Conservation (phyloP, 2,113 vertebrate genomes). For the Colaptes auratus region DNA sequence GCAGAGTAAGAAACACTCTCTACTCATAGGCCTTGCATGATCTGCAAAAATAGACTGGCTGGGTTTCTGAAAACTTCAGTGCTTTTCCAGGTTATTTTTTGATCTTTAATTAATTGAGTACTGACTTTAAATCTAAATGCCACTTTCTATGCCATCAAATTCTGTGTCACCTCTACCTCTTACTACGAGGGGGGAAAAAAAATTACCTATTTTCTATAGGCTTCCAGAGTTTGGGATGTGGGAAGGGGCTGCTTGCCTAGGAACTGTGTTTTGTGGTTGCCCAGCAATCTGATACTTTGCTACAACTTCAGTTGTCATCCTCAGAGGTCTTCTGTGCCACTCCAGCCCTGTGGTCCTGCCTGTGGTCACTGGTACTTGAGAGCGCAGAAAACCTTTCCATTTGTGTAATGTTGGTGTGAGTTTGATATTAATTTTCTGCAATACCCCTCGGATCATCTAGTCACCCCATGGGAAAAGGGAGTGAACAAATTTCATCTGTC, state of each 20-base stretch:
- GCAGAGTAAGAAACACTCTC: neutral
- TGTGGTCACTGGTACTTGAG: neutral
- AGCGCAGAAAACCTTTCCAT: neutral
- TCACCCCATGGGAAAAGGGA: neutral
- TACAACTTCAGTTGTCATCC: neutral
- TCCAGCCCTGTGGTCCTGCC: neutral
- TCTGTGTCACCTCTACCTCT: neutral
- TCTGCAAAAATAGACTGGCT: neutral
- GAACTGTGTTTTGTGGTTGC: neutral
- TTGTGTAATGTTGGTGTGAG: neutral
- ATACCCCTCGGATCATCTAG: neutral
- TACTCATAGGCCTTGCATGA: accelerated
- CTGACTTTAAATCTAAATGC: neutral
- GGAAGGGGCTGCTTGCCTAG: neutral
- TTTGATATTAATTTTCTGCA: neutral
- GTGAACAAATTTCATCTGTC: neutral
- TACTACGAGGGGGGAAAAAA: neutral
- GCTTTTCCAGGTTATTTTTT: neutral
- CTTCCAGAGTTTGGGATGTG: neutral
- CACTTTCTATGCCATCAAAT: neutral
- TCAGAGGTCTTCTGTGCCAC: accelerated
- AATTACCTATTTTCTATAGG: neutral
- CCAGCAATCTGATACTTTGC: neutral
- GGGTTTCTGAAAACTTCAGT: neutral
- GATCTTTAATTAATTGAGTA: neutral